Evolutionary conservation across 2,888 invertebrate genomes (phyloP), one percentile per base, ranked within the genome.

Genomic region (Endotricha flammealis): DNA sequence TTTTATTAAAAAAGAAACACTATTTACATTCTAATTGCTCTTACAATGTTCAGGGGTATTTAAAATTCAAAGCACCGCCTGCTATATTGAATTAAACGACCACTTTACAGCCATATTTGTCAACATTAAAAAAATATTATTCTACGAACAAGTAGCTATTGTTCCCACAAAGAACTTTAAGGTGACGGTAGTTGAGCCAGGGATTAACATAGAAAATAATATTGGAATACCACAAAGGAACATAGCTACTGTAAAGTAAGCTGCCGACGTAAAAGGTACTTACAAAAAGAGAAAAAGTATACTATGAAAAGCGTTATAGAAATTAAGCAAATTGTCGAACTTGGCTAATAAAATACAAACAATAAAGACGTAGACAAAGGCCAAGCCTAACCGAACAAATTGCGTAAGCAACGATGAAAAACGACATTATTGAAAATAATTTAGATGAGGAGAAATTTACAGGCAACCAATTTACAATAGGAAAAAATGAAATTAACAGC

Each of bases 401-500:
- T 33, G 16, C 33, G 11, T 32, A 13, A 32, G 24, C 22, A 12
- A 13, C 10, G 27, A 28, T 29, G 7, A 7, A 10, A 28, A 36
- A 37, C 8, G 11, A 12, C 12, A 12, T 12, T 22, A 13, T 11
- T 8, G 14, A 31, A 32, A 37, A 35, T 12, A 29, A 40, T 34
- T 37, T 23, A 30, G 38, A 38, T 32, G 17, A 39, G 52, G 53
- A 45, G 56, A 54, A 62, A 54, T 48, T 48, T 29, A 29, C 36
- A 27, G 36, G 31, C 20, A 37, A 55, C 50, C 53, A 61, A 55
- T 58, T 60, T 56, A 32, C 44, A 45, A 30, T 24, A 40, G 41
- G 41, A 62, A 65, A 66, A 63, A 69, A 61, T 48, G 44, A 51
- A 64, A 69, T 64, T 60, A 54, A 45, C 50, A 44, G 38, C 36